Evolutionary conservation across 2,797 vertebrate species (phyloP), one percentile per base, ranked within the genome.

Genomic region (Oreochromis mossambicus): DNA sequence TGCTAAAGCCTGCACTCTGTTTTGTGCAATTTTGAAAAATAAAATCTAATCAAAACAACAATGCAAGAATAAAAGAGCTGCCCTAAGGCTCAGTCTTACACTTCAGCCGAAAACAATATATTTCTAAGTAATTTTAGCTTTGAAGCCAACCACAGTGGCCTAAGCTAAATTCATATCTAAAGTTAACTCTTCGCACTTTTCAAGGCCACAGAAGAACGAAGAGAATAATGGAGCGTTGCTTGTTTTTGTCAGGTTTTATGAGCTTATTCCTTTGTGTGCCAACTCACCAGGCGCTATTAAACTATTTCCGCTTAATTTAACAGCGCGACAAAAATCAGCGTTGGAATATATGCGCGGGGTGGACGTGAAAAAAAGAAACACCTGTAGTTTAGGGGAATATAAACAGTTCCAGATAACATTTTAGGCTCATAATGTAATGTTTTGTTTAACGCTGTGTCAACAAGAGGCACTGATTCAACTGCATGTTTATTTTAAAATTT

Each of bases 31-130:
- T 94, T 93, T 90, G 88, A 94, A 94, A 94, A 93, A 94, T 92
- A 90, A 93, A 95, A 95, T 95, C 92, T 89, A 90, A 96, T 95
- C 96, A 96, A 94, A 96, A 90, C 92, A 92, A 93, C 92, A 95
- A 93, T 83, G 85, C 70, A 87, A 86, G 90, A 91, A 91, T 92
- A 93, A 91, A 94, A 92, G 84, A 88, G 68, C 86, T 88, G 84
- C 81, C 89, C 84, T 70, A 61, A 88, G 90, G 89, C 89, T 86
- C 84, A 26, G 24, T 90, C 84, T 86, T 87, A 87, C 75, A 92
- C 88, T 88, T 86, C 80, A 90, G 87, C 83, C 61, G 68, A 92
- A 92, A 90, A 92, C 70, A 91, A 89, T 80, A 87, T 94, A 79
- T 90, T 85, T 91, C 63, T 83, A 81, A 90, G 80, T 93, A 92